These are phyloP conservation scores for Hydropsyche betteni DNA, from an alignment of 2,888 invertebrate species.

Conservation along the genomic window DNA sequence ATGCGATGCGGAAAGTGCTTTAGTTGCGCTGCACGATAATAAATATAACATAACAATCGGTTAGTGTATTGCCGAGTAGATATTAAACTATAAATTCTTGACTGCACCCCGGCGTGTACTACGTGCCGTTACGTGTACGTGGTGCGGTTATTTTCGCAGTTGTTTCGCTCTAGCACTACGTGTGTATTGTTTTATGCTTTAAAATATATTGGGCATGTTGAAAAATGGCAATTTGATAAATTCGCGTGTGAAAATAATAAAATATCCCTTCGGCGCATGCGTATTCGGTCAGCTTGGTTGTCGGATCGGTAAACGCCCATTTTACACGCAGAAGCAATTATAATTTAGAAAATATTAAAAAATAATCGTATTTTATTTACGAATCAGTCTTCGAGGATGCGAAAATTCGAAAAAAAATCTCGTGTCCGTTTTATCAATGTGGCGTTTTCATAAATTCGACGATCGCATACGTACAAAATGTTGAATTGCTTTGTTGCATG, in stretches of 20 bases:
- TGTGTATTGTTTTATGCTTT: constrained; percentile 7
- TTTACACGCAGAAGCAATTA: too few species aligned
- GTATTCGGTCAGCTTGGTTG: too few species aligned
- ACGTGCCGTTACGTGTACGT: constrained; percentile 4
- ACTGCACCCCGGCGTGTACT: constrained; percentile 25
- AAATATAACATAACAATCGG: constrained; percentile 51
- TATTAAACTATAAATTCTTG: constrained; percentile 45
- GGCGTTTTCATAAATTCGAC: background rate
- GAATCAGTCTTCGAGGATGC: too few species aligned
- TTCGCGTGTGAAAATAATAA: too few species aligned
- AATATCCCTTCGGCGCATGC: too few species aligned
- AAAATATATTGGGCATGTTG: background rate
- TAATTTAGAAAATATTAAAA: too few species aligned
- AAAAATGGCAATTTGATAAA: too few species aligned
- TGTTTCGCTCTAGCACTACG: background rate
- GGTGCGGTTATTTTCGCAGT: constrained; percentile 28
- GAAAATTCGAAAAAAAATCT: too few species aligned
- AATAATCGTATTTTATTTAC: too few species aligned
- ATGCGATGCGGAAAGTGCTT: constrained; percentile 49
- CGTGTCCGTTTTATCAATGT: too few species aligned
- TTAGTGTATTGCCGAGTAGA: constrained; percentile 47
- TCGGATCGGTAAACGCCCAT: too few species aligned
- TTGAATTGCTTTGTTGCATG: constrained; percentile 23
- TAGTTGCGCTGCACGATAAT: constrained; percentile 46
- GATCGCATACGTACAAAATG: constrained; percentile 20